A percentile compares a stretch with the other conserved stretches of the same genome.
Evolutionary conservation across 2,888 invertebrate species (phyloP).

Genomic region (Pedicia rivosa): DNA sequence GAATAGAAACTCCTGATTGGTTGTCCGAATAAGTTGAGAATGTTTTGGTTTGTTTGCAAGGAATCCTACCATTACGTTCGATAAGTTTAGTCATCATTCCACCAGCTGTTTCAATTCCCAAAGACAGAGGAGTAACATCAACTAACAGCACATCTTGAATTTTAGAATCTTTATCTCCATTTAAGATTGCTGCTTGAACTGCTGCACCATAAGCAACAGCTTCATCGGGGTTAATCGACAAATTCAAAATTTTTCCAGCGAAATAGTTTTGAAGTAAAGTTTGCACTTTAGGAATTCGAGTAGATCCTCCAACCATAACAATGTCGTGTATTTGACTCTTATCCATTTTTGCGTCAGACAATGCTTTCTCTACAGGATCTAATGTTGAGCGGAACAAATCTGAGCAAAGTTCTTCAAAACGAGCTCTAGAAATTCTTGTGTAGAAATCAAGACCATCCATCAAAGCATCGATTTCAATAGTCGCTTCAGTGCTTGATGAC

Average conservation of each 20-base stretch:
- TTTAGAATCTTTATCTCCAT: conserved; percentile 48
- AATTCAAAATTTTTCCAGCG: conserved; percentile 51
- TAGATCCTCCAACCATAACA: conserved; percentile 68
- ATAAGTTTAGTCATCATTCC: conserved; percentile 65
- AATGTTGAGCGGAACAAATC: conserved; percentile 57
- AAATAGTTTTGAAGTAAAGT: conserved; percentile 58
- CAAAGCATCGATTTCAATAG: conserved; percentile 58
- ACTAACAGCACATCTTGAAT: conserved; percentile 59
- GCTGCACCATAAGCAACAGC: conserved; percentile 68
- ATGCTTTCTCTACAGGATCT: conserved; percentile 61
- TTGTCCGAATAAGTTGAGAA: conserved; percentile 73
- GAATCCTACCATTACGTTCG: conserved; percentile 53
- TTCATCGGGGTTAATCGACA: conserved; percentile 66
- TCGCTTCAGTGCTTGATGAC: conserved; percentile 59
- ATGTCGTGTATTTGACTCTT: conserved; percentile 61
- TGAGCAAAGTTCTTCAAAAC: conserved; percentile 59
- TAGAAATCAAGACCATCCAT: conserved; percentile 59
- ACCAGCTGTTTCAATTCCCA: conserved; percentile 67
- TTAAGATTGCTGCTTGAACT: conserved; percentile 55
- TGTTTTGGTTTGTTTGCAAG: conserved; percentile 52
- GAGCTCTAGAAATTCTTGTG: conserved; percentile 52
- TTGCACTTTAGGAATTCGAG: conserved; percentile 65
- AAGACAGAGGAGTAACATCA: conserved; percentile 50
- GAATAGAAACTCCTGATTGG: conserved; percentile 57
- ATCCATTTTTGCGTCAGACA: conserved; percentile 63